These are phyloP conservation scores for Neodiprion pinetum DNA, from an alignment of 1,140 invertebrate species.

Conservation along the genomic window DNA sequence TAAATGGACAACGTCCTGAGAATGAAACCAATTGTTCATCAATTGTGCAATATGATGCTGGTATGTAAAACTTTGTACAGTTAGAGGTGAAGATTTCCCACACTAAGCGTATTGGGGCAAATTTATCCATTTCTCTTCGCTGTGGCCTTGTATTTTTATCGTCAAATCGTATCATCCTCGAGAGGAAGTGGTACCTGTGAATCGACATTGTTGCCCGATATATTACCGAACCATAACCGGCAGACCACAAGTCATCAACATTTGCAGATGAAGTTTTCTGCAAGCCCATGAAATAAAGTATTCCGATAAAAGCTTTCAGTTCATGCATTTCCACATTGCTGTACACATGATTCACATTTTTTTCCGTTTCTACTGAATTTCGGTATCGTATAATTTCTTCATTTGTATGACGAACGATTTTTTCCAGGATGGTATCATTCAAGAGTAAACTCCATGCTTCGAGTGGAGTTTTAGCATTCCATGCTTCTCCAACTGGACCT, in stretches of 20 bases:
- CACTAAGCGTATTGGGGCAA: constrained; percentile 48
- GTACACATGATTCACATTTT: not conserved
- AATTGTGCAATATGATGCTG: constrained; percentile 33
- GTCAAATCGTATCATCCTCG: constrained; percentile 47
- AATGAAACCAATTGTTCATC: constrained; percentile 49
- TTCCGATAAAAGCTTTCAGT: constrained; percentile 24
- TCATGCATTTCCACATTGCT: constrained; percentile 13
- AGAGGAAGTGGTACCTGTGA: constrained; percentile 49
- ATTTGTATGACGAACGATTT: constrained; percentile 24
- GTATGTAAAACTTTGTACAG: constrained; percentile 25
- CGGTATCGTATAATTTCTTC: constrained; percentile 16
- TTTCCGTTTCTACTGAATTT: not conserved
- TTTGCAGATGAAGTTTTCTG: constrained; percentile 12
- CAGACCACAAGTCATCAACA: constrained; percentile 21
- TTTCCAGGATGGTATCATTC: constrained; percentile 20
- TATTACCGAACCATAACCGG: constrained; percentile 17
- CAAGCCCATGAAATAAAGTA: constrained; percentile 24
- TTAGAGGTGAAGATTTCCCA: constrained; percentile 43
- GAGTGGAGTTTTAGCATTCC: not conserved
- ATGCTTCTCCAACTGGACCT: not conserved
- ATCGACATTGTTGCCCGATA: constrained; percentile 43
- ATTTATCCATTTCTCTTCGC: constrained; percentile 39
- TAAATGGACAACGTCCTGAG: constrained; percentile 42
- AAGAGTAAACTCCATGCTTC: constrained; percentile 21
- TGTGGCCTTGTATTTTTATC: constrained; percentile 37